Evolutionary conservation across 2,888 invertebrate species (phyloP).

Genomic region (Stratiomys singularior): DNA sequence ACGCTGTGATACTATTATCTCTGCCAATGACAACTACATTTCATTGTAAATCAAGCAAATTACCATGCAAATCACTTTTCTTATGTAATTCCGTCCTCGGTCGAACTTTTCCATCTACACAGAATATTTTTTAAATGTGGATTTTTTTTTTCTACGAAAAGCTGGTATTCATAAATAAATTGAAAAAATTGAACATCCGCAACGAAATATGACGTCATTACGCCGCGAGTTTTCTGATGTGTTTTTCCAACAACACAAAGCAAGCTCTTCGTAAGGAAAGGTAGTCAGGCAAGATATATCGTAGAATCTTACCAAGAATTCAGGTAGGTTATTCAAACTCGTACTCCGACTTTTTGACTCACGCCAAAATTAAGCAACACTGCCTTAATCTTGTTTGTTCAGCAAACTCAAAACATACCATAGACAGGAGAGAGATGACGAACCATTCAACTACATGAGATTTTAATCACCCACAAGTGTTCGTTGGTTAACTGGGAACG

Average conservation of each 20-base stretch:
- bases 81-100: constrained; percentile 21
- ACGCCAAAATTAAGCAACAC: neutral
- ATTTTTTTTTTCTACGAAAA: neutral
- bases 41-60: neutral
- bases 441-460: neutral
- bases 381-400: neutral
- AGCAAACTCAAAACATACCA: neutral
- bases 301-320: neutral
- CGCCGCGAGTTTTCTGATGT: neutral
- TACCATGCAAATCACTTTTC: constrained; percentile 1
- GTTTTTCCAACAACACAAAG: neutral
- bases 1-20: too few species aligned
- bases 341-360: neutral
- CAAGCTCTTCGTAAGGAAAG: neutral
- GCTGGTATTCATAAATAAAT: neutral
- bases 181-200: neutral
- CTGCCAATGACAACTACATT: neutral
- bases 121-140: too few species aligned
- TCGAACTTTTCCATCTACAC: too few species aligned
- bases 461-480: constrained; percentile 22
- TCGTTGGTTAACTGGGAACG: neutral
- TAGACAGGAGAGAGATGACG: neutral
- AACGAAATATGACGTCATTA: neutral
- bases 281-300: neutral
- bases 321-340: neutral